Evolutionary conservation across 2,888 invertebrate genomes (phyloP).

Genomic region (Macaria liturata): DNA sequence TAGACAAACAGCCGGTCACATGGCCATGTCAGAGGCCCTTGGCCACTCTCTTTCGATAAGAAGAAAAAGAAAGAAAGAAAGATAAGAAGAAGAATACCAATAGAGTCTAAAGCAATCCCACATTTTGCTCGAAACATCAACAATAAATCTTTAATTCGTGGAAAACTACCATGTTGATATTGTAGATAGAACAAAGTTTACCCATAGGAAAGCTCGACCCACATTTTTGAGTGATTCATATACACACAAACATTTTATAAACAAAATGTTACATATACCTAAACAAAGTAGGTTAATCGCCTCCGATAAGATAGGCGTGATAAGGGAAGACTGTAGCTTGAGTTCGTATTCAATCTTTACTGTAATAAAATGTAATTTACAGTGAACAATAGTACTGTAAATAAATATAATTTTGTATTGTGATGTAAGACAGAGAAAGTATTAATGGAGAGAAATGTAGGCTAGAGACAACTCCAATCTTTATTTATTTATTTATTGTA

Average conservation of each 20-base stretch:
- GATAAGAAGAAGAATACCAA: too few species aligned
- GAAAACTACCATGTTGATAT: conserved; percentile 1
- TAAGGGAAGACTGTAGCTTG: conserved; percentile 33
- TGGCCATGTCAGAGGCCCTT: too few species aligned
- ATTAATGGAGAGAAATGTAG: neutral
- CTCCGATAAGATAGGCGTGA: conserved; percentile 59
- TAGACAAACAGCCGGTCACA: too few species aligned
- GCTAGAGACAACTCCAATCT: too few species aligned
- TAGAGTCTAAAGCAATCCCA: too few species aligned
- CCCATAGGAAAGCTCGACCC: conserved; percentile 40
- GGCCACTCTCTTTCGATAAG: too few species aligned
- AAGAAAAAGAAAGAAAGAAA: too few species aligned
- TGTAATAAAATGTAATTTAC: conserved; percentile 18
- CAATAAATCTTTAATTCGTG: neutral
- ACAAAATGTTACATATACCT: conserved; percentile 56
- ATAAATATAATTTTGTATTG: neutral
- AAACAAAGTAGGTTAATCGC: conserved; percentile 66
- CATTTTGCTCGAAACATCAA: too few species aligned
- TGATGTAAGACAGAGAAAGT: conserved; percentile 3
- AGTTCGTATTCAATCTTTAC: conserved; percentile 23
- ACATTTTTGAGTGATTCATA: conserved; percentile 57
- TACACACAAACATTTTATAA: conserved; percentile 59
- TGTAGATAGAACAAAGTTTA: conserved; percentile 25
- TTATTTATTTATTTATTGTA: too few species aligned
- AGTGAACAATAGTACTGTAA: conserved; percentile 3